These are phyloP conservation scores for Poeciliopsis infans DNA, from an alignment of 2,797 vertebrate species.

Conservation along the genomic window DNA sequence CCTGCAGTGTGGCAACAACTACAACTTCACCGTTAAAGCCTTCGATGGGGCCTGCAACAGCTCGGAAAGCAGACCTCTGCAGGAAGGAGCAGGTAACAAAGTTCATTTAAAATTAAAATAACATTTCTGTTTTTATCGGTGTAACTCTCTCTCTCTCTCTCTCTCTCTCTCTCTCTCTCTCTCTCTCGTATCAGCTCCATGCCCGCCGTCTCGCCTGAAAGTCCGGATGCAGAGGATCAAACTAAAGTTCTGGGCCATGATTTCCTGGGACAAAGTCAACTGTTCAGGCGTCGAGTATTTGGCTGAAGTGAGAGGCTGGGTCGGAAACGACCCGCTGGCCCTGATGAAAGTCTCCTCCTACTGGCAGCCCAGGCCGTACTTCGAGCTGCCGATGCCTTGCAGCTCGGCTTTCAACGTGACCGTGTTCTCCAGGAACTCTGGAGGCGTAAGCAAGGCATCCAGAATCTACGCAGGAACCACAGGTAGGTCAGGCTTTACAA, in stretches of 20 bases:
- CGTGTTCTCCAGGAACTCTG: constrained; percentile 71
- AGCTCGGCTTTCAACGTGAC: constrained; percentile 75
- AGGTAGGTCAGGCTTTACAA: constrained; percentile 62
- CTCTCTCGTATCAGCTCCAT: constrained; percentile 48
- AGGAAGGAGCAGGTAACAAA: constrained; percentile 76
- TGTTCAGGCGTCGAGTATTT: constrained; percentile 75
- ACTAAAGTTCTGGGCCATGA: constrained; percentile 61
- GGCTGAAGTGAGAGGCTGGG: constrained; percentile 62
- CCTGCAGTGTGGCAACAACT: constrained; percentile 76
- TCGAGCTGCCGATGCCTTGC: constrained; percentile 80
- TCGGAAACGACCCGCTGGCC: constrained; percentile 59
- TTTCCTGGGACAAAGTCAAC: constrained; percentile 70
- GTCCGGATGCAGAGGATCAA: constrained; percentile 55
- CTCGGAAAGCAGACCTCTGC: constrained; percentile 56
- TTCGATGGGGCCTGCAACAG: constrained; percentile 78
- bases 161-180: not conserved
- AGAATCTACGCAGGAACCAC: constrained; percentile 52
- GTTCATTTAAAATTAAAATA: too few species aligned
- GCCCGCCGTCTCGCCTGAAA: constrained; percentile 63
- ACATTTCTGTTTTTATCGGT: not conserved
- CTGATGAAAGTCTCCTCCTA: constrained; percentile 75
- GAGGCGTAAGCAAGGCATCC: constrained; percentile 71
- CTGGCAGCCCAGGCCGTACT: constrained; percentile 74
- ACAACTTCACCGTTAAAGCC: constrained; percentile 79
- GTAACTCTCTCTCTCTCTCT: not conserved